A percentile compares a stretch with the other conserved stretches of the same genome.
Evolutionary conservation across 1,140 invertebrate species (phyloP).

Genomic region (Parapsyche elsis): DNA sequence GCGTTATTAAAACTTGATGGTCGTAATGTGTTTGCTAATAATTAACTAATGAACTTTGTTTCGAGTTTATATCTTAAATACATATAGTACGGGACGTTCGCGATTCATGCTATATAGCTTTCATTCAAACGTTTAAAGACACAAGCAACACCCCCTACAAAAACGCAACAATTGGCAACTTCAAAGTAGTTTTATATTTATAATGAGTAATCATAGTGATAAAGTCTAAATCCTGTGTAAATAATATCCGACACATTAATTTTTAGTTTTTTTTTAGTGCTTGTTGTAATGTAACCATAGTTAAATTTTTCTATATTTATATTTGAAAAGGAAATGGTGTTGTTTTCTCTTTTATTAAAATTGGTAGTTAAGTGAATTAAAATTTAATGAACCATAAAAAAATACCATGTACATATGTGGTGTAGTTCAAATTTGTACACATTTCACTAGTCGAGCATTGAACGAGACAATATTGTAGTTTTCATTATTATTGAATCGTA

Average conservation of each 20-base stretch:
- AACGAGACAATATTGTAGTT: slow-evolving; percentile 23
- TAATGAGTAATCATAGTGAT: not conserved
- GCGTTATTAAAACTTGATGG: too few relatives aligned
- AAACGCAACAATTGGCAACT: not conserved
- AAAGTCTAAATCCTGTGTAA: slow-evolving; percentile 32
- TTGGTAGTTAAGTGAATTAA: slow-evolving; percentile 34
- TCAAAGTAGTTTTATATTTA: slow-evolving; percentile 4
- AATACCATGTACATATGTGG: not conserved
- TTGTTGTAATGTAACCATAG: slow-evolving; percentile 52
- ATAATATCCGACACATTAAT: slow-evolving; percentile 46
- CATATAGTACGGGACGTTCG: too few relatives aligned
- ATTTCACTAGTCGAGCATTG: slow-evolving; percentile 18
- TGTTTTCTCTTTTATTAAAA: slow-evolving; percentile 31
- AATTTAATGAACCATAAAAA: not conserved
- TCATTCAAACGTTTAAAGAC: too few relatives aligned
- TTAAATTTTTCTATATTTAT: slow-evolving; percentile 1
- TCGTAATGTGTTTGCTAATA: too few relatives aligned
- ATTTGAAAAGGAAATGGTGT: slow-evolving; percentile 40
- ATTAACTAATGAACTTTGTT: too few relatives aligned
- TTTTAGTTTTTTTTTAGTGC: slow-evolving; percentile 52
- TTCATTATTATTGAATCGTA: slow-evolving; percentile 21
- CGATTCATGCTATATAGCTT: too few relatives aligned
- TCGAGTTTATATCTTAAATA: not conserved
- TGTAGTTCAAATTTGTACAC: slow-evolving; percentile 24
- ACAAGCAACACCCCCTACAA: not conserved